phyloP scores from a whole-genome alignment of 1,140 invertebrate genomes.

The Condylostylus longicornis region DNA sequence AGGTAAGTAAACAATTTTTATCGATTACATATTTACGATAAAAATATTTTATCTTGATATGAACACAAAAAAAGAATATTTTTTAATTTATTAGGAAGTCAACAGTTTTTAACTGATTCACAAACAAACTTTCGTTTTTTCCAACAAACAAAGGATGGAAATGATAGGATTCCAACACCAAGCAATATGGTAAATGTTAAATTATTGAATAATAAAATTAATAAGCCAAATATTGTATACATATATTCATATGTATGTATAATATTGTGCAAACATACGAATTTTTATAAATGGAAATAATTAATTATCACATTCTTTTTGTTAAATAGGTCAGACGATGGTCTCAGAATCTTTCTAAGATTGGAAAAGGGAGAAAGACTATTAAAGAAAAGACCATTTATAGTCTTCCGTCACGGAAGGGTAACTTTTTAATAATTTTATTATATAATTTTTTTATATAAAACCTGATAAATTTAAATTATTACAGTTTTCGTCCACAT shows the following conservation, averaged over 20 bases:
- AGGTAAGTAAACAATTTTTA: no score
- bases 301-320: no score
- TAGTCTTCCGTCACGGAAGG: constrained; percentile 4
- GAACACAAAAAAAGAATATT: no score
- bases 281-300: not conserved
- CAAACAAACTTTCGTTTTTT: not conserved
- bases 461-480: not conserved
- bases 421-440: not conserved
- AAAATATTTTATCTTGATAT: no score
- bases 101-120: constrained; percentile 2
- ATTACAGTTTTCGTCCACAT: not conserved
- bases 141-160: not conserved
- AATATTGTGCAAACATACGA: not conserved
- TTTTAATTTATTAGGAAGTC: no score
- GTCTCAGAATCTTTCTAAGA: constrained; percentile 6
- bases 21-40: no score
- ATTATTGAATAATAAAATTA: not conserved
- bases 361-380: constrained; percentile 2
- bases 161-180: not conserved
- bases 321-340: constrained; percentile 5
- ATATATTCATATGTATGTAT: not conserved
- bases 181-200: constrained; percentile 4
- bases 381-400: constrained; percentile 6
- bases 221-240: not conserved
- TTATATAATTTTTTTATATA: not conserved